Evolutionary conservation across 2,113 vertebrate species (phyloP).

Genomic region (Delphinapterus leucas): DNA sequence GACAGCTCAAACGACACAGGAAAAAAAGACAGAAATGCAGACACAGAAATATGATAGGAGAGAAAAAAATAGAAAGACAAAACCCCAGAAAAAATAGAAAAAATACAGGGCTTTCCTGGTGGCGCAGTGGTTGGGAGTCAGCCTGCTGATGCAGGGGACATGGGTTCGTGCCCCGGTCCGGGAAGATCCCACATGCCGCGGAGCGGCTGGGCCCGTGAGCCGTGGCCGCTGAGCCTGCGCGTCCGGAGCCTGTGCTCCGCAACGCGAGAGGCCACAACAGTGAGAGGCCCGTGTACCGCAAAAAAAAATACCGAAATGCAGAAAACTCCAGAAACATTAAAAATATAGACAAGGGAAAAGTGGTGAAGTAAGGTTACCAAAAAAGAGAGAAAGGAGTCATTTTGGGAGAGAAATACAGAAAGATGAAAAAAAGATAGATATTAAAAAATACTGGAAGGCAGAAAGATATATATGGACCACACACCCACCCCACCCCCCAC

Average conservation of each 20-base stretch:
- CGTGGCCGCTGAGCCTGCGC: too few species aligned
- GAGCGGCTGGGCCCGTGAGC: too few species aligned
- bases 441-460: neutral
- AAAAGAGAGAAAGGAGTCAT: neutral
- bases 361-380: neutral
- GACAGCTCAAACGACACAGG: neutral
- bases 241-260: too few species aligned
- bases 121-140: too few species aligned
- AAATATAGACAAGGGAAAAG: neutral
- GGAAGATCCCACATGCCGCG: too few species aligned
- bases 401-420: neutral
- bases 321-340: neutral
- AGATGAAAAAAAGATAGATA: neutral
- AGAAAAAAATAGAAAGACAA: neutral
- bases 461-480: neutral
- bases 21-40: neutral
- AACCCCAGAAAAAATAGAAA: neutral
- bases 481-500: fast-evolving
- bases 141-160: too few species aligned
- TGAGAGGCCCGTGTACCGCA: too few species aligned
- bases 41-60: neutral
- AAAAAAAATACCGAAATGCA: neutral
- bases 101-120: neutral
- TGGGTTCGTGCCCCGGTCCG: too few species aligned
- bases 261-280: too few species aligned